Percentiles rank a stretch among this genome's conserved stretches.
phyloP scores from a whole-genome alignment of 2,888 invertebrate species.

The Sesia bembeciformis region DNA sequence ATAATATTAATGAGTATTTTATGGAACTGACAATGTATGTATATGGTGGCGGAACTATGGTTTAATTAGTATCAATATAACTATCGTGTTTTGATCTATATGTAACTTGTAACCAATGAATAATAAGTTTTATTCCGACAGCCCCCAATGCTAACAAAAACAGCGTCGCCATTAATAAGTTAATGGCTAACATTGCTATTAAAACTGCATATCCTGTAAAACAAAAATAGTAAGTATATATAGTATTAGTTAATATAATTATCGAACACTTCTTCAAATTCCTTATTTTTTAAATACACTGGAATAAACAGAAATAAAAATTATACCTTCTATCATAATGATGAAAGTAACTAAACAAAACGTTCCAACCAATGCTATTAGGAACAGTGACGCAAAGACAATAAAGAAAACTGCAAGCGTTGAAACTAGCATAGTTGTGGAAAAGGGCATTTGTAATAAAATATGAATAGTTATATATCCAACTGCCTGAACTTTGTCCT shows the following conservation, averaged over 20 bases:
- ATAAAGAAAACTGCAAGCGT: neutral
- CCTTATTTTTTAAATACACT: neutral
- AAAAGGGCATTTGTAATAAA: slow-evolving; percentile 22
- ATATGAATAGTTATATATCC: neutral
- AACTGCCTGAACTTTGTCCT: neutral
- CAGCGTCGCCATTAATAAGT: no score
- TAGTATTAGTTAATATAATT: neutral
- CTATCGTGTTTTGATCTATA: no score
- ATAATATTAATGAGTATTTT: no score
- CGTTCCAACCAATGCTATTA: slow-evolving; percentile 15
- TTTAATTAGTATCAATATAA: no score
- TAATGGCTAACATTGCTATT: neutral
- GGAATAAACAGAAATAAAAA: neutral
- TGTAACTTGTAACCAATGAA: no score
- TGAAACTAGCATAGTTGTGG: slow-evolving; percentile 22
- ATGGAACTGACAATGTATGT: no score
- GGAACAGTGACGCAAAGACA: neutral
- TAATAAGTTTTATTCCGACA: no score
- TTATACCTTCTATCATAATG: slow-evolving; percentile 38
- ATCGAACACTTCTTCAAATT: neutral
- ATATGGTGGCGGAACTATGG: no score
- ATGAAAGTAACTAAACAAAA: slow-evolving; percentile 20
- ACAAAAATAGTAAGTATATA: neutral
- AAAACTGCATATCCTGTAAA: neutral
- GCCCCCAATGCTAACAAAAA: no score